Percentiles rank a stretch among this genome's conserved stretches.
phyloP scores from a whole-genome alignment of 92 coral and sea anemone genomes.

The Diadumene lineata region DNA sequence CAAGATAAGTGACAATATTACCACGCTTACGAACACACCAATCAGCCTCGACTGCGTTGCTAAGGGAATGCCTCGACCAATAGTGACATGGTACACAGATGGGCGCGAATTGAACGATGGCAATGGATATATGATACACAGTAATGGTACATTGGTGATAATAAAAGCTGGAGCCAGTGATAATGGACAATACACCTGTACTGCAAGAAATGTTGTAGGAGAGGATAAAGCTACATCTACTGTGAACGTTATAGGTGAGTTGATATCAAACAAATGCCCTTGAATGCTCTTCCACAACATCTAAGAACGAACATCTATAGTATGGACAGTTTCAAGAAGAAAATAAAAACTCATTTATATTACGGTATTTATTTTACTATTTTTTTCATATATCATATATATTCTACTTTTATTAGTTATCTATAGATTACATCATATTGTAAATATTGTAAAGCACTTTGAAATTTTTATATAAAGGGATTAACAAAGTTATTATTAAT shows the following conservation, averaged over 20 bases:
- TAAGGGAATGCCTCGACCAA: slow-evolving; percentile 58
- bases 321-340: too few relatives aligned
- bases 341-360: too few relatives aligned
- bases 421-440: too few relatives aligned
- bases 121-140: slow-evolving; percentile 21
- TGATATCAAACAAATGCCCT: neutral
- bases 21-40: slow-evolving; percentile 40
- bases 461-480: too few relatives aligned
- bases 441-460: too few relatives aligned
- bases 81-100: slow-evolving; percentile 54
- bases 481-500: too few relatives aligned
- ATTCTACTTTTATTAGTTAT: too few relatives aligned
- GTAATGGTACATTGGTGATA: slow-evolving; percentile 47
- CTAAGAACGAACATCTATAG: too few relatives aligned
- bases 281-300: too few relatives aligned
- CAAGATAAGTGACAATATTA: slow-evolving; percentile 43
- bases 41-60: slow-evolving; percentile 52
- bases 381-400: too few relatives aligned
- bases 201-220: slow-evolving; percentile 31
- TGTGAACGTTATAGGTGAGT: slow-evolving; percentile 42
- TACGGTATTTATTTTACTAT: too few relatives aligned
- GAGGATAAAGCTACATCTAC: slow-evolving; percentile 36
- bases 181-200: slow-evolving; percentile 44
- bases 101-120: slow-evolving; percentile 21
- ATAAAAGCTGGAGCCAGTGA: slow-evolving; percentile 3